phyloP scores from a whole-genome alignment of 2,888 invertebrate genomes.

The Phyto melanocephala region DNA sequence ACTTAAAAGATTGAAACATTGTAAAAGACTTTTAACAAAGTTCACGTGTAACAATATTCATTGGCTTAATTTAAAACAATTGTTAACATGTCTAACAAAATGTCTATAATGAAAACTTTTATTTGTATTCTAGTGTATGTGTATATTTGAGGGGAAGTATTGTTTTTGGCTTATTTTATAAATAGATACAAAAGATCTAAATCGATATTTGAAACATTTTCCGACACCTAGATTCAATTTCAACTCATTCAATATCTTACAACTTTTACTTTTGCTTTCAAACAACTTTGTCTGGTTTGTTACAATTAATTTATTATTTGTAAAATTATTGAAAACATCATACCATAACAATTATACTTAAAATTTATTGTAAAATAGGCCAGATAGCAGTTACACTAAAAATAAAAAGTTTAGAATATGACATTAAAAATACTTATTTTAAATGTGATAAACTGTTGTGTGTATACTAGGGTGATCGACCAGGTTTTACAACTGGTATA shows the following conservation, averaged over 20 bases:
- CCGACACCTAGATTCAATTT: not conserved
- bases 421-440: no score
- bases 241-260: constrained; percentile 5
- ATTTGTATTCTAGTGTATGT: not conserved
- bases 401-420: not conserved
- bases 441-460: no score
- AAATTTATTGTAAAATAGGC: constrained; percentile 5
- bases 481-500: no score
- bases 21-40: no score
- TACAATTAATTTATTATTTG: no score
- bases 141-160: no score
- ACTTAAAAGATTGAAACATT: no score
- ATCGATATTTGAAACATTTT: not conserved
- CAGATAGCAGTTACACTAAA: not conserved
- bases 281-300: no score
- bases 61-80: constrained; percentile 23
- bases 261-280: not conserved
- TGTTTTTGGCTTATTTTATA: no score
- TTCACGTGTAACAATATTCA: constrained; percentile 14
- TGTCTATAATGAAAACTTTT: not conserved
- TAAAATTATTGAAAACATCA: not conserved
- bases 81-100: constrained; percentile 9
- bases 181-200: not conserved
- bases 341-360: not conserved
- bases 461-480: no score